Evolutionary conservation across 2,113 vertebrate genomes (phyloP).

Genomic region (Pipa parva): DNA sequence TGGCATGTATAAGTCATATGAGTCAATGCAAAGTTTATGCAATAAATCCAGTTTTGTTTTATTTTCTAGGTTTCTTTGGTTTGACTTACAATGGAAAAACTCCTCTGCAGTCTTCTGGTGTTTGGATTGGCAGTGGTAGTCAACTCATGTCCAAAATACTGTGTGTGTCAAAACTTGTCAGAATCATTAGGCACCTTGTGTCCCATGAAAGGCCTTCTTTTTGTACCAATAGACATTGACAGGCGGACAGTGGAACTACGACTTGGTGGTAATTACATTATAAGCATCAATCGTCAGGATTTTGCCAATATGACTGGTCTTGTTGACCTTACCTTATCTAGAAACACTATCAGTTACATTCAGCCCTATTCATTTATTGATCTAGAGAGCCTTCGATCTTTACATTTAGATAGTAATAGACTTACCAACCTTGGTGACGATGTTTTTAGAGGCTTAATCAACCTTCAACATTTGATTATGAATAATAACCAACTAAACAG

Average conservation of each 20-base stretch:
- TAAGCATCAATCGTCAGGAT: slow-evolving; percentile 86
- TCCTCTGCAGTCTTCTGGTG: slow-evolving; percentile 86
- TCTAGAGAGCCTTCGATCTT: slow-evolving; percentile 87
- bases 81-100: slow-evolving; percentile 94
- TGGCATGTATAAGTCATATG: too few species aligned
- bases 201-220: slow-evolving; percentile 92
- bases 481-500: slow-evolving; percentile 91
- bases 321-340: slow-evolving; percentile 91
- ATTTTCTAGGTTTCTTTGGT: slow-evolving; percentile 65
- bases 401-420: slow-evolving; percentile 91
- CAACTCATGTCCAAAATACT: slow-evolving; percentile 94
- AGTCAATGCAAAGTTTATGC: too few species aligned
- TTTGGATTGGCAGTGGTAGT: slow-evolving; percentile 85
- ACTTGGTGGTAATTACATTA: slow-evolving; percentile 93
- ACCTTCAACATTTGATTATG: slow-evolving; percentile 93
- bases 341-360: slow-evolving; percentile 91
- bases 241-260: slow-evolving; percentile 92
- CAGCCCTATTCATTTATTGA: slow-evolving; percentile 93
- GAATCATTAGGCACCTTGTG: slow-evolving; percentile 96
- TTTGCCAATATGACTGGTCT: slow-evolving; percentile 97
- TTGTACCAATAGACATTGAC: slow-evolving; percentile 90
- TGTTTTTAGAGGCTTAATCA: slow-evolving; percentile 83
- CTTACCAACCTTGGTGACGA: slow-evolving; percentile 86
- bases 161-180: slow-evolving; percentile 95
- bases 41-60: slow-evolving; percentile 43